Percentiles rank a stretch among this genome's conserved stretches.
Evolutionary conservation across 2,113 vertebrate species (phyloP).

Genomic region (Seriola rivoliana): DNA sequence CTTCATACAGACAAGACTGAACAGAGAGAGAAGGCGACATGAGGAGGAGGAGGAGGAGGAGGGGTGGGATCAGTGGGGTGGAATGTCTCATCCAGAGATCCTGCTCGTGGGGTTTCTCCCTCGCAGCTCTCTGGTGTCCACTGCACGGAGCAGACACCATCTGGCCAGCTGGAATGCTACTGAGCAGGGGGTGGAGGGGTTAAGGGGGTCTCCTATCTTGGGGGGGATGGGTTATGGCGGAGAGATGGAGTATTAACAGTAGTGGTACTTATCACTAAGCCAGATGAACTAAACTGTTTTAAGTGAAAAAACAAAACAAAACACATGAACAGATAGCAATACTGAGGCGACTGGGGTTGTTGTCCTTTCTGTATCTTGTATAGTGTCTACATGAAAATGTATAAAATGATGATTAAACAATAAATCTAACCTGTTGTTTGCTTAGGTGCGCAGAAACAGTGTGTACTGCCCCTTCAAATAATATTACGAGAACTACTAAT

Average conservation of each 20-base stretch:
- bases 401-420: not conserved
- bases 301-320: not conserved
- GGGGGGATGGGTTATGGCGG: slow-evolving; percentile 65
- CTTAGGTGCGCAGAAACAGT: not conserved
- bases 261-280: slow-evolving; percentile 53
- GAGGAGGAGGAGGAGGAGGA: not conserved
- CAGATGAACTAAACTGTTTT: not conserved
- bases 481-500: not conserved
- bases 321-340: no score
- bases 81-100: slow-evolving; percentile 63
- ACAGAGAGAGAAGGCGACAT: slow-evolving; percentile 1
- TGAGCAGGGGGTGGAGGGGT: slow-evolving; percentile 58
- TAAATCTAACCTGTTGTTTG: not conserved
- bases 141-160: slow-evolving; percentile 74
- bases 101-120: slow-evolving; percentile 62
- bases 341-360: not conserved
- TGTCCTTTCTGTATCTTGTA: not conserved
- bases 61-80: slow-evolving; percentile 13
- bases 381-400: not conserved
- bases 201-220: slow-evolving; percentile 48
- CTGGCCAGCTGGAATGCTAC: slow-evolving; percentile 79
- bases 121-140: slow-evolving; percentile 60
- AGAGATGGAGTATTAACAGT: slow-evolving; percentile 57
- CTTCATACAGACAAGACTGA: slow-evolving; percentile 10
- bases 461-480: not conserved